Evolutionary conservation across 2,888 invertebrate species (phyloP).

Genomic region (Melanostoma scalare): DNA sequence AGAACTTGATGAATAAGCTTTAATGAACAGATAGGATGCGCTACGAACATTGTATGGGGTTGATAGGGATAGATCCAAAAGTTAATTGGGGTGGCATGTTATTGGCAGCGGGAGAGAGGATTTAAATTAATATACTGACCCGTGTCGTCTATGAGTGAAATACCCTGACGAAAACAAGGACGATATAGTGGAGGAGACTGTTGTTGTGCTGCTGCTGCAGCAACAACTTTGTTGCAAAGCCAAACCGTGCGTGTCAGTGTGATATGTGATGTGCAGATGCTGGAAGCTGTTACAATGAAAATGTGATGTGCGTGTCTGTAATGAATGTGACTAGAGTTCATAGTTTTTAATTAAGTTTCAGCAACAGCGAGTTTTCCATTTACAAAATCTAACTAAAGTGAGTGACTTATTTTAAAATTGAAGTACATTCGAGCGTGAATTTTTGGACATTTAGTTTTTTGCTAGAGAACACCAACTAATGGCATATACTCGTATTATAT

Average conservation of each 20-base stretch:
- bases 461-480: too few relatives aligned
- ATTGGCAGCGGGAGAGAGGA: conserved; percentile 67
- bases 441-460: neutral
- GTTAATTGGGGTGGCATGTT: conserved; percentile 71
- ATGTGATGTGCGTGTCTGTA: conserved; percentile 64
- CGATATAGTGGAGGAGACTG: conserved; percentile 6
- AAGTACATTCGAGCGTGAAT: conserved; percentile 23
- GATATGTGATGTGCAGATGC: conserved; percentile 57
- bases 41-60: conserved; percentile 16
- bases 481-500: too few relatives aligned
- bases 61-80: conserved; percentile 59
- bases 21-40: conserved; percentile 66
- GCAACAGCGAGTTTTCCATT: conserved; percentile 51
- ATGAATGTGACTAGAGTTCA: conserved; percentile 61
- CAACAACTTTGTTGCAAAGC: conserved; percentile 58
- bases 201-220: conserved; percentile 16
- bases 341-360: conserved; percentile 71
- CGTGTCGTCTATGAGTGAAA: conserved; percentile 52
- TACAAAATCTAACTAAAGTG: conserved; percentile 33
- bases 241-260: conserved; percentile 63
- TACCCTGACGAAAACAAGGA: conserved; percentile 49
- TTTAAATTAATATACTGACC: conserved; percentile 73
- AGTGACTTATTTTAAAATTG: conserved; percentile 40
- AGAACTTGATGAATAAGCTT: conserved; percentile 73
- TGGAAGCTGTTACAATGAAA: conserved; percentile 70